phyloP scores from a whole-genome alignment of 2,888 invertebrate genomes.

The Epistrophe grossulariae region DNA sequence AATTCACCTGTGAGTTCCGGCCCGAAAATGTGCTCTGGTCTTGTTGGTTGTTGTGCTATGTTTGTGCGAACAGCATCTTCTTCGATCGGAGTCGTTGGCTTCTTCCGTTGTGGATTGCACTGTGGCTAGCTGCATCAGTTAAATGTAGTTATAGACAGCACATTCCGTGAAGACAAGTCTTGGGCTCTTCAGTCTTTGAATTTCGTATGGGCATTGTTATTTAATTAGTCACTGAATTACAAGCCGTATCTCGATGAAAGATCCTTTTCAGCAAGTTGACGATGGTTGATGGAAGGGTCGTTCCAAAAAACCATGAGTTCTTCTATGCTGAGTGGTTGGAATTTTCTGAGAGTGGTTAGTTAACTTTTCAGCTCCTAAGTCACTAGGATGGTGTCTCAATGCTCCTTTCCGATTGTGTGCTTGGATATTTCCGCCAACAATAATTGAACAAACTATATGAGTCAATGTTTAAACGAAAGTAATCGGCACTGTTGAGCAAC shows the following conservation, averaged over 20 bases:
- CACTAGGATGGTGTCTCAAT: conserved; percentile 71
- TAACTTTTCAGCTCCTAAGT: conserved; percentile 44
- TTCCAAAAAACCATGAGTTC: conserved; percentile 20
- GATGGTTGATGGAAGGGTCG: conserved; percentile 42
- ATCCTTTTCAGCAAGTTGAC: conserved; percentile 17
- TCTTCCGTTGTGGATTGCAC: conserved; percentile 66
- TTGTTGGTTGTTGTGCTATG: conserved; percentile 9
- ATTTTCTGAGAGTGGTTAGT: conserved; percentile 5
- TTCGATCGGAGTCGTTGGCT: conserved; percentile 50
- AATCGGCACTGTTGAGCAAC: conserved; percentile 37
- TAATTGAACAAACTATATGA: conserved; percentile 22
- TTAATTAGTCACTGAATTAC: conserved; percentile 45
- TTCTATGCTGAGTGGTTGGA: conserved; percentile 2
- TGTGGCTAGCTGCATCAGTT: not conserved
- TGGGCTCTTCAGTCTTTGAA: conserved; percentile 60
- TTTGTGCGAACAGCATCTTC: conserved; percentile 31
- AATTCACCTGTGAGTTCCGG: conserved; percentile 25
- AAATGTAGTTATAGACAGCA: not conserved
- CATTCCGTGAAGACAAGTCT: conserved; percentile 48
- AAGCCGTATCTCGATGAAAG: conserved; percentile 20
- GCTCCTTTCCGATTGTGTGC: conserved; percentile 56
- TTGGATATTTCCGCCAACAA: conserved; percentile 31
- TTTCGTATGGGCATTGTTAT: conserved; percentile 51
- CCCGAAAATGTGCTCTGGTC: conserved; percentile 25
- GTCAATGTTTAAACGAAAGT: conserved; percentile 5